Evolutionary conservation across 2,113 vertebrate species (phyloP).

Genomic region (Heterochromis multidens): DNA sequence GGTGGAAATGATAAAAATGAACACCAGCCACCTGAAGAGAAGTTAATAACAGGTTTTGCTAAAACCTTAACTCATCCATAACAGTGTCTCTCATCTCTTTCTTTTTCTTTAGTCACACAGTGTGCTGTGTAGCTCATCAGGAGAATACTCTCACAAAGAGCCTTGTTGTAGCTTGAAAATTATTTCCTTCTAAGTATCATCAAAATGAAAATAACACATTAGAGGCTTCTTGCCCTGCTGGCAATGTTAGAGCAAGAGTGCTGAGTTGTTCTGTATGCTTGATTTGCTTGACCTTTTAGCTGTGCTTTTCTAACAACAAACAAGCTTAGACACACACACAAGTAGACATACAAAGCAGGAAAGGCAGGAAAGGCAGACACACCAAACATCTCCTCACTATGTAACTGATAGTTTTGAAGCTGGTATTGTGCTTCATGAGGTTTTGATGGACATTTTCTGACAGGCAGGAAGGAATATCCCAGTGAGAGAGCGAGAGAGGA

Average conservation of each 20-base stretch:
- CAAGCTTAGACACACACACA: not conserved
- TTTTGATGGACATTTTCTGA: not conserved
- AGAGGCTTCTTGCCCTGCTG: not conserved
- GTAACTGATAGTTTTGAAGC: not conserved
- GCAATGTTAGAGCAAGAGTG: not conserved
- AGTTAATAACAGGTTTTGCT: not conserved
- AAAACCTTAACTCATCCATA: not conserved
- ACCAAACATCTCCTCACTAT: not conserved
- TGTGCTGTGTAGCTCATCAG: not conserved
- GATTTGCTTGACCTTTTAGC: not conserved
- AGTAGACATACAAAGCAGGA: not conserved
- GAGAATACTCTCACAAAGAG: not conserved
- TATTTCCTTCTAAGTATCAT: not conserved
- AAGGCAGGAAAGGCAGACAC: no score
- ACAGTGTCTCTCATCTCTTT: not conserved
- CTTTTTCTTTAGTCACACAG: not conserved
- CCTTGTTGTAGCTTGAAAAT: not conserved
- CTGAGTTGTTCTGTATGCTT: not conserved
- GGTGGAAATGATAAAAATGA: not conserved
- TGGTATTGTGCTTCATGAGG: not conserved
- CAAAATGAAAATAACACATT: not conserved
- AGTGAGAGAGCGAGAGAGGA: not conserved
- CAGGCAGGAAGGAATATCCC: not conserved
- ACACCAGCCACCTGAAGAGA: not conserved
- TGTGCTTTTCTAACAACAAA: not conserved